A percentile compares a stretch with the other conserved stretches of the same genome.
Conservation (phyloP, 2,888 invertebrate genomes). For the Pycnomerus fuliginosus region DNA sequence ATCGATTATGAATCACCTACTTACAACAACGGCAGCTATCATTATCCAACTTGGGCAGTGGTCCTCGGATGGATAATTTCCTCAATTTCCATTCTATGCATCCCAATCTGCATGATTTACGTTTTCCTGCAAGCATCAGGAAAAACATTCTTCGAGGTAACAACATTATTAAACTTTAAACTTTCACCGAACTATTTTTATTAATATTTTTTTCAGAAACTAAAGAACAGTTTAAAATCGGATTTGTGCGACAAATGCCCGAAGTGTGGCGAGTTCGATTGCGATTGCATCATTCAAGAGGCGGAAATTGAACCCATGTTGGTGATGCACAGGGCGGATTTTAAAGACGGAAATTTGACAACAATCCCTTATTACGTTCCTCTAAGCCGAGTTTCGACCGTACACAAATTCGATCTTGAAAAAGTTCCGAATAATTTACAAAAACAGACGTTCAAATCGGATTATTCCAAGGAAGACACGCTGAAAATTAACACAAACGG, state of each 20-base stretch:
- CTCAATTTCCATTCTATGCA: constrained; percentile 77
- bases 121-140: constrained; percentile 72
- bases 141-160: constrained; percentile 69
- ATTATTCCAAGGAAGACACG: constrained; percentile 10
- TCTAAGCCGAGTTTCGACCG: constrained; percentile 12
- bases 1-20: constrained; percentile 85
- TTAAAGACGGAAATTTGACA: constrained; percentile 5
- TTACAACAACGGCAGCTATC: constrained; percentile 76
- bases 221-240: constrained; percentile 72
- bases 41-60: constrained; percentile 83
- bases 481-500: constrained; percentile 11
- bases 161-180: too few relatives aligned
- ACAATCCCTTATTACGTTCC: constrained; percentile 23
- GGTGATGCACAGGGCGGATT: constrained; percentile 35
- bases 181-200: constrained; percentile 1
- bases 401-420: constrained; percentile 14
- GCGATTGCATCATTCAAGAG: constrained; percentile 60
- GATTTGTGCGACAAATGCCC: constrained; percentile 70
- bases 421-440: constrained; percentile 3
- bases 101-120: constrained; percentile 78
- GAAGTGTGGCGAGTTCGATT: constrained; percentile 74
- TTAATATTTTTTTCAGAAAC: constrained; percentile 63
- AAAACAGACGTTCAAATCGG: constrained; percentile 5
- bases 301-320: constrained; percentile 43
- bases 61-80: constrained; percentile 86